A percentile compares a stretch with the other conserved stretches of the same genome.
Evolutionary conservation across 2,113 vertebrate species (phyloP).

Genomic region (Lepisosteus oculatus): DNA sequence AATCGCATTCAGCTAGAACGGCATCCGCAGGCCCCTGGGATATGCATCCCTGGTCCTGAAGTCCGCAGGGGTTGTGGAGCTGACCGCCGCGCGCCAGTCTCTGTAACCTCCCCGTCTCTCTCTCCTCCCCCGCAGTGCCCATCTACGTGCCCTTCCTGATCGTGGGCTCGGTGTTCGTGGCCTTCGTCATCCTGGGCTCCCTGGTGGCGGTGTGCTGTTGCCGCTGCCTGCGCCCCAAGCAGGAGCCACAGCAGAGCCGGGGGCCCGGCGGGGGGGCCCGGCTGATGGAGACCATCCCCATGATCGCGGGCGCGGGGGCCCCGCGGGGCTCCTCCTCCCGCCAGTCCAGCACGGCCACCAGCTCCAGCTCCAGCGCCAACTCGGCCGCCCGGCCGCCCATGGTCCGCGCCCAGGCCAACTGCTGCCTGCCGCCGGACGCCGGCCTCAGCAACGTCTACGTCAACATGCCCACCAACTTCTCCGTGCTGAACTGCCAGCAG

Average conservation of each 20-base stretch:
- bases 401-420: slow-evolving; percentile 87
- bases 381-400: slow-evolving; percentile 66
- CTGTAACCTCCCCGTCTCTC: slow-evolving; percentile 32
- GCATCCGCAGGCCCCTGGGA: too few species aligned
- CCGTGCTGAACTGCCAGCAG: slow-evolving; percentile 94
- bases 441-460: slow-evolving; percentile 87
- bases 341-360: slow-evolving; percentile 94
- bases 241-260: slow-evolving; percentile 81
- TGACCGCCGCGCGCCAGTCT: too few species aligned
- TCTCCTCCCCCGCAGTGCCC: slow-evolving; percentile 70
- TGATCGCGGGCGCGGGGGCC: slow-evolving; percentile 88
- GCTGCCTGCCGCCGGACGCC: slow-evolving; percentile 83
- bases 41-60: too few species aligned
- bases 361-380: slow-evolving; percentile 92
- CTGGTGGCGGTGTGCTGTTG: slow-evolving; percentile 94
- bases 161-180: slow-evolving; percentile 93
- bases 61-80: too few species aligned
- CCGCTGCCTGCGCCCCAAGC: slow-evolving; percentile 91
- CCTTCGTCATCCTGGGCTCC: slow-evolving; percentile 91
- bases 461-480: slow-evolving; percentile 97
- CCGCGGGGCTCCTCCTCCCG: slow-evolving; percentile 91
- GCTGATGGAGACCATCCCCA: slow-evolving; percentile 93
- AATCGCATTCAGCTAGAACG: too few species aligned
- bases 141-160: slow-evolving; percentile 98
- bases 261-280: slow-evolving; percentile 58